Evolutionary conservation across 2,113 vertebrate genomes (phyloP).

Genomic region (Megaceryle torquata): DNA sequence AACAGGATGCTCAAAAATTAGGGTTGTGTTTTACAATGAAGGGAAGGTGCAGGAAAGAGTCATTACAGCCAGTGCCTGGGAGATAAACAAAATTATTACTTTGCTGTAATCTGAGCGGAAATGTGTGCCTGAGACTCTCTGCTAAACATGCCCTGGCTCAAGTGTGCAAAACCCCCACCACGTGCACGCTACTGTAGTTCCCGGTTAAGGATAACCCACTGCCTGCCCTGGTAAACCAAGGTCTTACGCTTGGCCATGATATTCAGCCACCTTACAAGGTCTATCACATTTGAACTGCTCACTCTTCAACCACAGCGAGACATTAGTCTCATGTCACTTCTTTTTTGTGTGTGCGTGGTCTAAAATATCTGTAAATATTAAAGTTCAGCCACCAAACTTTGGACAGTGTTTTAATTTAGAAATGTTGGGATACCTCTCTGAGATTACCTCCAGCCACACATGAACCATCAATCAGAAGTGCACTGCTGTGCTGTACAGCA

Average conservation of each 20-base stretch:
- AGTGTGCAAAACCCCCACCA: not conserved
- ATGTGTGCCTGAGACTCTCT: not conserved
- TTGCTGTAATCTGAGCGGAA: not conserved
- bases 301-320: not conserved
- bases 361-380: not conserved
- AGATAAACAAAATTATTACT: not conserved
- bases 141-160: fast-evolving
- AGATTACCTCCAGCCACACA: not conserved
- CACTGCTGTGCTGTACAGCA: fast-evolving
- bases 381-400: not conserved
- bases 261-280: not conserved
- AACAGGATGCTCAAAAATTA: not conserved
- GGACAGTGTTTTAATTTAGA: not conserved
- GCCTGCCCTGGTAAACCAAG: not conserved
- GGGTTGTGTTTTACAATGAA: not conserved
- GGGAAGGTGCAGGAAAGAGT: not conserved
- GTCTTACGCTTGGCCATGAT: not conserved
- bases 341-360: too few relatives aligned
- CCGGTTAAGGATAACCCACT: not conserved
- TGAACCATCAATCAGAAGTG: not conserved
- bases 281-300: not conserved
- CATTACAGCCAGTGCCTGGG: not conserved
- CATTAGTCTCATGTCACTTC: not conserved
- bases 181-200: not conserved
- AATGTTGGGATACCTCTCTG: not conserved